phyloP scores from a whole-genome alignment of 2,113 vertebrate species.

The Toxotes jaculatrix region DNA sequence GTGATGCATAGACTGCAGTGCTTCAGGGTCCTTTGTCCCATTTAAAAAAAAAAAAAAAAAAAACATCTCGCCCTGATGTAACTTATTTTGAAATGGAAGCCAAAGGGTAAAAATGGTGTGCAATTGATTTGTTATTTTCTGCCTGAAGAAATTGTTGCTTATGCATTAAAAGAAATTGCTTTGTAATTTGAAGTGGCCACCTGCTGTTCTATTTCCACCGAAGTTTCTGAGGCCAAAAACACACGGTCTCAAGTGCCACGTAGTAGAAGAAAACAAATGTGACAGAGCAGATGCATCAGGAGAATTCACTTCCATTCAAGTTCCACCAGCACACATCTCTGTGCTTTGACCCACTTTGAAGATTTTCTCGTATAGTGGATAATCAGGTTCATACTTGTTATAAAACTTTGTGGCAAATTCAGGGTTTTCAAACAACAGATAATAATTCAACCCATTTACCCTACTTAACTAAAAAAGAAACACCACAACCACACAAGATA shows the following conservation, averaged over 20 bases:
- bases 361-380: background rate
- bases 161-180: constrained; percentile 30
- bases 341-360: constrained; percentile 14
- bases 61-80: background rate
- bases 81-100: constrained; percentile 11
- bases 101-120: background rate
- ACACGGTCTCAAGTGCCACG: background rate
- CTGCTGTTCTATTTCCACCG: constrained; percentile 26
- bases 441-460: background rate
- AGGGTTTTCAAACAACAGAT: background rate
- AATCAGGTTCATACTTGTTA: background rate
- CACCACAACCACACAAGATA: background rate
- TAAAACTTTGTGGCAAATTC: background rate
- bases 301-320: constrained; percentile 1
- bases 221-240: background rate
- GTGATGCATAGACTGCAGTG: background rate
- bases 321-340: background rate
- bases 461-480: background rate
- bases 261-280: background rate
- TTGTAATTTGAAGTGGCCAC: constrained; percentile 21
- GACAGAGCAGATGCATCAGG: background rate
- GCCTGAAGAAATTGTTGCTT: constrained; percentile 20
- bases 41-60: constrained; percentile 18
- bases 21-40: background rate
- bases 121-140: constrained; percentile 29